Evolutionary conservation across 2,888 invertebrate species (phyloP), one percentile per base, ranked within the genome.

Genomic region (Myopa tessellatipennis): DNA sequence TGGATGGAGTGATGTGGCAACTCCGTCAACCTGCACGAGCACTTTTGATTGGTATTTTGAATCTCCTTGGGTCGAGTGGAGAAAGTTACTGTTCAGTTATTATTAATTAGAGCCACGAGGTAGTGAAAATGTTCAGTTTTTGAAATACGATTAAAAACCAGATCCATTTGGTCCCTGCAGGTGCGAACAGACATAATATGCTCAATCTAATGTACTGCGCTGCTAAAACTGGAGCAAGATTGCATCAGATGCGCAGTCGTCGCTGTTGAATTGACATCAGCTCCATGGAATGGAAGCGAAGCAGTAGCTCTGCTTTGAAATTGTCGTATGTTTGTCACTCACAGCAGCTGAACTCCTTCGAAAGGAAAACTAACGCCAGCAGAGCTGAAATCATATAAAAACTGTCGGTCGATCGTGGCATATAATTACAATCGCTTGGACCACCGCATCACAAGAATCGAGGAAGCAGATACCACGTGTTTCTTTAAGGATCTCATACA

Each of bases 371-470:
- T 14, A 63, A 18, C 63, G 63, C 14, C 63, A 18, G 7, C 26
- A 34, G 26, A 26, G 36, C 14, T 26, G 55, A 75, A 55, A 75
- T 38, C 74, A 75, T 75, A 75, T 75, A 75, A 55, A 75, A 67
- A 75, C 74, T 18, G 58, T 40, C 18, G 55, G 52, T 58, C 67
- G 74, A 75, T 75, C 40, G 67, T 14, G 55, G 55, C 14, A 68
- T 38, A 67, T 68, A 75, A 75, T 75, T 75, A 75, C 55, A 36
- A 26, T 26, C 67, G 12, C 58, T 55, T 68, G 65, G 55, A 38
- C 67, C 52, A 50, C 68, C 38, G 73, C 61, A 73, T 38, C 38
- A 63, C 63, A 45, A 26, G 10, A 63, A 18, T 63, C 61, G 71
- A 14, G n/a, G 69, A 45, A 50, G 5, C 18, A 58, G 60, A 40